Conservation (phyloP, 2,797 vertebrate species). For the Cephalopachus bancanus region DNA sequence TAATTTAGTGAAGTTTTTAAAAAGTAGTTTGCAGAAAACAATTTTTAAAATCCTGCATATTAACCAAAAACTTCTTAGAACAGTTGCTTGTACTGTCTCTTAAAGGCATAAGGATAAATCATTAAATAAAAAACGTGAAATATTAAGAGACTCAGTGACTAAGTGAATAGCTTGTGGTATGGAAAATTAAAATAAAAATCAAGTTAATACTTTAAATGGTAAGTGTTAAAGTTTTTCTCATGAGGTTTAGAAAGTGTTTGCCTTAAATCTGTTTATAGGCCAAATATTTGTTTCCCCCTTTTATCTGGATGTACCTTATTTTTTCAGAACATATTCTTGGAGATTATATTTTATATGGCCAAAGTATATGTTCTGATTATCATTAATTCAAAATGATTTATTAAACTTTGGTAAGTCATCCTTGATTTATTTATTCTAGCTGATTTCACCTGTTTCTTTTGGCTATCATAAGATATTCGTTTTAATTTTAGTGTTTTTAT, state of each 20-base stretch:
- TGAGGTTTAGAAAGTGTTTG: slow-evolving; percentile 66
- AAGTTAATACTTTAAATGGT: slow-evolving; percentile 82
- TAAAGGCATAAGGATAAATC: slow-evolving; percentile 77
- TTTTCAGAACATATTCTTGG: slow-evolving; percentile 29
- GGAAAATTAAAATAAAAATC: slow-evolving; percentile 85
- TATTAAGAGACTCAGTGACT: slow-evolving; percentile 73
- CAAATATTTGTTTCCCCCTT: slow-evolving; percentile 67
- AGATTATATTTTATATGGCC: neutral
- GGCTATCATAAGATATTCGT: neutral
- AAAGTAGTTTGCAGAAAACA: slow-evolving; percentile 70
- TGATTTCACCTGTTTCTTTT: slow-evolving; percentile 45
- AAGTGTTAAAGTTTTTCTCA: slow-evolving; percentile 87
- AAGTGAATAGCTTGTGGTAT: slow-evolving; percentile 81
- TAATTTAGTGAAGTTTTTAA: slow-evolving; percentile 77
- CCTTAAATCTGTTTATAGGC: slow-evolving; percentile 62
- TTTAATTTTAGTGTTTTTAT: slow-evolving; percentile 44
- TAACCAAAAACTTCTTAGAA: slow-evolving; percentile 80
- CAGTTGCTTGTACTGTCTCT: slow-evolving; percentile 78
- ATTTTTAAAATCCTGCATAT: slow-evolving; percentile 25
- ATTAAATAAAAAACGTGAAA: slow-evolving; percentile 81
- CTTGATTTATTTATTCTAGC: slow-evolving; percentile 28
- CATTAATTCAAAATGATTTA: slow-evolving; percentile 61
- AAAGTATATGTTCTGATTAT: slow-evolving; percentile 65
- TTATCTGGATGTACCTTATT: slow-evolving; percentile 22
- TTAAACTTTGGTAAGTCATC: slow-evolving; percentile 27